Percentiles rank a stretch among this genome's conserved stretches.
Evolutionary conservation across 2,888 invertebrate genomes (phyloP).

Genomic region (Xestia xanthographa): DNA sequence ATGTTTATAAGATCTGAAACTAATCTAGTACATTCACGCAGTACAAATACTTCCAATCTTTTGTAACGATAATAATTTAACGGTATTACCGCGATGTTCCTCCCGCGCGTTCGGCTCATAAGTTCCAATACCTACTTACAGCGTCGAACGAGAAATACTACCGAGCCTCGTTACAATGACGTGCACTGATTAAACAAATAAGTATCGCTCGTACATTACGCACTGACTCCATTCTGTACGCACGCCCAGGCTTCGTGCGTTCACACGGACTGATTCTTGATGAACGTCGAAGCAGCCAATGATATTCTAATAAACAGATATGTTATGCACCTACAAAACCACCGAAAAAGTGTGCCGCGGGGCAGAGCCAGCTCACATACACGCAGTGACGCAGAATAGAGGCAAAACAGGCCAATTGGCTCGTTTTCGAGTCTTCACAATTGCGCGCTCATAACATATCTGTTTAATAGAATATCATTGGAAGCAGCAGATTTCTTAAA

Average conservation of each 20-base stretch:
- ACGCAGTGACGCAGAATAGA: too few relatives aligned
- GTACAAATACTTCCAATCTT: conserved; percentile 3
- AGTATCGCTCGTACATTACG: conserved; percentile 71
- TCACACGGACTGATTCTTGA: conserved; percentile 69
- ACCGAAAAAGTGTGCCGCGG: too few relatives aligned
- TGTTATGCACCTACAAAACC: too few relatives aligned
- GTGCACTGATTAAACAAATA: conserved; percentile 73
- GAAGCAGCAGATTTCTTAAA: neutral
- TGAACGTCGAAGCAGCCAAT: too few relatives aligned
- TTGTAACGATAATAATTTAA: conserved; percentile 12
- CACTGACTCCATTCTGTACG: conserved; percentile 59
- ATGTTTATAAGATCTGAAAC: neutral
- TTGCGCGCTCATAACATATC: too few relatives aligned
- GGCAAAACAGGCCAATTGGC: too few relatives aligned
- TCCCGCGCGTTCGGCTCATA: neutral
- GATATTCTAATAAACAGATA: too few relatives aligned
- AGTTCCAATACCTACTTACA: conserved; percentile 7
- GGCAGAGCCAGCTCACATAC: too few relatives aligned
- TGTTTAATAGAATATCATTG: too few relatives aligned
- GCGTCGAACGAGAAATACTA: conserved; percentile 54
- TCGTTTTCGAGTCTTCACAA: too few relatives aligned
- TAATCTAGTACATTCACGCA: neutral
- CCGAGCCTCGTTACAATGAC: conserved; percentile 59
- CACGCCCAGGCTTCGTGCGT: conserved; percentile 49
- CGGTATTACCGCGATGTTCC: neutral